These are phyloP conservation scores for Helicolenus hilgendorfi DNA, from an alignment of 2,797 vertebrate genomes.

Conservation along the genomic window DNA sequence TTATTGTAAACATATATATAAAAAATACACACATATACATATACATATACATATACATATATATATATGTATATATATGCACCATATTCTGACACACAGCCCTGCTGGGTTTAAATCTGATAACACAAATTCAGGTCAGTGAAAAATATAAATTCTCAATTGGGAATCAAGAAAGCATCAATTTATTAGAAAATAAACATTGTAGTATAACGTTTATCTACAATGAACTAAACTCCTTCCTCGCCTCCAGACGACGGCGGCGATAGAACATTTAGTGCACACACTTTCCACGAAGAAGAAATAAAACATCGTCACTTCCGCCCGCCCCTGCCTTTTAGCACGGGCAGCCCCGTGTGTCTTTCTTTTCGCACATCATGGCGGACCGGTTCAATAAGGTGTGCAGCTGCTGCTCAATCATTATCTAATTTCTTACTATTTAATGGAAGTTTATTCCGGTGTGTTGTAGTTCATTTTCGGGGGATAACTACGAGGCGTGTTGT, in stretches of 20 bases:
- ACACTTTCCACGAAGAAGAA: not conserved
- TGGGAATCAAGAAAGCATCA: not conserved
- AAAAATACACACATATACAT: no score
- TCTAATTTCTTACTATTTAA: rapidly evolving
- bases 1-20: no score
- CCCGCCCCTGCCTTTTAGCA: conserved; percentile 87
- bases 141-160: not conserved
- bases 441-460: rapidly evolving
- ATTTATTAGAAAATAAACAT: not conserved
- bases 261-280: not conserved
- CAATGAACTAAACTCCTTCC: not conserved
- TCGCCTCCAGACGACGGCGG: not conserved
- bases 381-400: conserved; percentile 93
- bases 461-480: rapidly evolving
- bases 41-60: no score
- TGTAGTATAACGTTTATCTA: not conserved
- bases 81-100: no score
- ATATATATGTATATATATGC: no score
- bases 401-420: not conserved
- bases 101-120: not conserved
- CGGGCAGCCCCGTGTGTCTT: conserved; percentile 86
- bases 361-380: conserved; percentile 93
- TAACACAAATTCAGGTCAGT: not conserved
- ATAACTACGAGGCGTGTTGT: rapidly evolving
- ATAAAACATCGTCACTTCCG: conserved; percentile 74